These are phyloP conservation scores for Eptesicus fuscus DNA, from an alignment of 2,113 vertebrate genomes.

Conservation along the genomic window DNA sequence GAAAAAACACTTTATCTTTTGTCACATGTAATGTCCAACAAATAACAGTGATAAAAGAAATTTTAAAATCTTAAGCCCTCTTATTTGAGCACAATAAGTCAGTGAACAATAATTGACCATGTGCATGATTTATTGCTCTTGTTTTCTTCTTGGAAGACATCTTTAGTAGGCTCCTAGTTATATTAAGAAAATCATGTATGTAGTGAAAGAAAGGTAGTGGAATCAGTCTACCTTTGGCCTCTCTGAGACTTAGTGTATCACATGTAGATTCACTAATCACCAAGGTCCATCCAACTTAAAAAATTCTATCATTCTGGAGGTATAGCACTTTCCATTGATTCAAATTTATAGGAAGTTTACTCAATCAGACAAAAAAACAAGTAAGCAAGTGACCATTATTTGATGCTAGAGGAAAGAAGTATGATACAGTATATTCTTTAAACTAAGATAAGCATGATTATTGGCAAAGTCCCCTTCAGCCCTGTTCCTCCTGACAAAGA, in stretches of 20 bases:
- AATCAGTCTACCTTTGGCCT: not conserved
- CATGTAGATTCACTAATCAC: not conserved
- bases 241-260: not conserved
- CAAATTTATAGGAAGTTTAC: not conserved
- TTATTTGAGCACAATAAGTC: slow-evolving; percentile 28
- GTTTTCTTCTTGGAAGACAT: not conserved
- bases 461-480: not conserved
- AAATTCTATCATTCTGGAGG: not conserved
- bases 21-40: slow-evolving; percentile 5
- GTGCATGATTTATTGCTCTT: not conserved
- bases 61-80: not conserved
- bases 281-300: not conserved
- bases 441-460: not conserved
- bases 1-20: slow-evolving; percentile 21
- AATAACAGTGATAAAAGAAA: slow-evolving; percentile 21
- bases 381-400: not conserved
- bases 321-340: not conserved
- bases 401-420: not conserved
- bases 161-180: not conserved
- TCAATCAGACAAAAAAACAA: not conserved
- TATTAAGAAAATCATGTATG: not conserved
- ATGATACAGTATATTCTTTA: not conserved
- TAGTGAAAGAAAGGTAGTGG: not conserved
- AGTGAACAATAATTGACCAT: not conserved
- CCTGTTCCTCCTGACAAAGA: not conserved